Evolutionary conservation across 2,888 invertebrate species (phyloP).

Genomic region (Euphydryas editha): DNA sequence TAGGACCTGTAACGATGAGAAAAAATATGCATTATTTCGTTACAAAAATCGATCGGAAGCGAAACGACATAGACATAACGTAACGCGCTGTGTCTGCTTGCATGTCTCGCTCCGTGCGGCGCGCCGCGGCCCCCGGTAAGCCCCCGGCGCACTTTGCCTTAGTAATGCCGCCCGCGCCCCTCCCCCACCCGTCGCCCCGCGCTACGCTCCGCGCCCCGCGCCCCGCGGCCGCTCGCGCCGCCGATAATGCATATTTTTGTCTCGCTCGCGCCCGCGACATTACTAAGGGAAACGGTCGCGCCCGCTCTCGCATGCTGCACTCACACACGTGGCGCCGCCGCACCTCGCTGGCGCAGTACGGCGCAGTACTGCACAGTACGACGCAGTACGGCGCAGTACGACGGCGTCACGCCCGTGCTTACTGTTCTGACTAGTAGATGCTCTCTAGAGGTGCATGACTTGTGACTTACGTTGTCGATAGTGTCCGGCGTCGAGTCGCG

Average conservation of each 20-base stretch:
- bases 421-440: slow-evolving; percentile 42
- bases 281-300: slow-evolving; percentile 81
- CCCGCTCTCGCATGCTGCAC: slow-evolving; percentile 61
- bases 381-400: slow-evolving; percentile 39
- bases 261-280: slow-evolving; percentile 63
- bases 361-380: no score
- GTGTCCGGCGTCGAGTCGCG: slow-evolving; percentile 9
- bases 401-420: no score
- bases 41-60: slow-evolving; percentile 22
- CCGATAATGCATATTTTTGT: slow-evolving; percentile 78
- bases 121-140: slow-evolving; percentile 67
- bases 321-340: slow-evolving; percentile 45
- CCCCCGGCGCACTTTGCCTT: slow-evolving; percentile 73
- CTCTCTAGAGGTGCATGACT: slow-evolving; percentile 49
- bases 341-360: no score
- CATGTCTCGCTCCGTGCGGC: slow-evolving; percentile 63
- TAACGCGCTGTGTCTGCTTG: slow-evolving; percentile 63
- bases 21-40: slow-evolving; percentile 78
- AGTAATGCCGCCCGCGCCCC: slow-evolving; percentile 72
- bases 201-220: slow-evolving; percentile 50
- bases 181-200: no score
- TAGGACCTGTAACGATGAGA: slow-evolving; percentile 51
- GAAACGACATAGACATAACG: slow-evolving; percentile 6
- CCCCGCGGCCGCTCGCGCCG: slow-evolving; percentile 52
- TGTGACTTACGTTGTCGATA: slow-evolving; percentile 22